These are phyloP conservation scores for Corydoras sp. DNA, from an alignment of 2,113 vertebrate species.

Conservation along the genomic window DNA sequence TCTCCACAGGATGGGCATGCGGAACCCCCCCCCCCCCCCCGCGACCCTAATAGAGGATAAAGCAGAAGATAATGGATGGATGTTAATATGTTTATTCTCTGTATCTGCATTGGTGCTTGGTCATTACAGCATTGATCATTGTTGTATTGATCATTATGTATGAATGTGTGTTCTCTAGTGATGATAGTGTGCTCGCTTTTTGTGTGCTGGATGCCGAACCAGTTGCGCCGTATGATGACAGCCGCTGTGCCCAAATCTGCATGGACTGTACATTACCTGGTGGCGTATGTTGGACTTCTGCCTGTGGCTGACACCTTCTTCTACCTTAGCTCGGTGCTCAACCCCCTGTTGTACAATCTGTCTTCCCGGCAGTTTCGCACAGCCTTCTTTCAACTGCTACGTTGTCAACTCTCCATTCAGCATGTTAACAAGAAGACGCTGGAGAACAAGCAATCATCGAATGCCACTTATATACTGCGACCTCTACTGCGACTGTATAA, in stretches of 20 bases:
- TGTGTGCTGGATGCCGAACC: slow-evolving; percentile 89
- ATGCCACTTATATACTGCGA: slow-evolving; percentile 50
- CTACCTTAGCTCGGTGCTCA: slow-evolving; percentile 91
- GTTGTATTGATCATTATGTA: too few species aligned
- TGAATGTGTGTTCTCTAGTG: slow-evolving; percentile 55
- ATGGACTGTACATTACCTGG: slow-evolving; percentile 76
- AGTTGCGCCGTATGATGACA: slow-evolving; percentile 83
- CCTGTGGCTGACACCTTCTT: slow-evolving; percentile 84
- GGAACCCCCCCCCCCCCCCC: too few species aligned
- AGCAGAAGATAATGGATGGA: too few species aligned
- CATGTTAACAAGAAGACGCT: slow-evolving; percentile 71
- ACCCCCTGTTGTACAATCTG: slow-evolving; percentile 90
- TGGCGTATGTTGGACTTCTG: slow-evolving; percentile 70
- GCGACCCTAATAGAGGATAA: too few species aligned
- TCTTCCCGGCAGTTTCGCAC: slow-evolving; percentile 86
- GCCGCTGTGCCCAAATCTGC: slow-evolving; percentile 74
- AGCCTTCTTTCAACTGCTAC: slow-evolving; percentile 79
- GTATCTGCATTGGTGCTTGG: too few species aligned
- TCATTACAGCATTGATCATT: too few species aligned
- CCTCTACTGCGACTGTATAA: slow-evolving; percentile 50
- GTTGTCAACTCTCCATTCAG: slow-evolving; percentile 73
- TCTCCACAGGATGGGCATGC: too few species aligned
- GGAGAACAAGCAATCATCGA: neutral
- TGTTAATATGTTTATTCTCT: too few species aligned
- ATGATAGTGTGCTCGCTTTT: slow-evolving; percentile 79